Base-by-base conservation (phyloP, 1,140 invertebrate genomes). In the Zaprionus taronus region DNA sequence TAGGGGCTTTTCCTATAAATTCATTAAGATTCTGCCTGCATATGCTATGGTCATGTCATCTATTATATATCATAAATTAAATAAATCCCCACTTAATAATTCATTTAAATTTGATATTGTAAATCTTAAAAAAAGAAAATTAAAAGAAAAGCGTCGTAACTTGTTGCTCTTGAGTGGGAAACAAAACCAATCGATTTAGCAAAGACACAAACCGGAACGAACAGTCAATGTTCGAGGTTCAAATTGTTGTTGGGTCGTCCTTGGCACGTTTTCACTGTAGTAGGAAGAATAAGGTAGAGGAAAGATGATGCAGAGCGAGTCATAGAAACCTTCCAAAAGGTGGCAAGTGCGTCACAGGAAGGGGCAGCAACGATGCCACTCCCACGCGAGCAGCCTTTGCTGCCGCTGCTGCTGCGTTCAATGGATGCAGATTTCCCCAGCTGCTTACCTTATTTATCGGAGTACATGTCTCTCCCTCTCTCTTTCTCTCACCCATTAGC, bases 291-390 rank as follows among this genome's bases (percentile, higher is more conserved):
- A 38, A 38, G 14, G 3, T 14, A 14, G 12, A 36, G 14, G 12
- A 36, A 36, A 5, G 36, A 17, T 44, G 41, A 44, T n/a, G n/a
- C 41, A 44, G 41, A 17, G 41, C 41, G 28, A 2, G 28, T 31
- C 31, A 31, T 31, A 31, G 31, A 11, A 31, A 31, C 31, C 9
- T 34, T 34, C 9, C 7, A 0, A 34, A 34, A 34, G 31, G 31
- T 34, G 31, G 31, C 31, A 34, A 34, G 31, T 34, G 9, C 31
- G 31, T 34, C 31, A 34, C 9, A 34, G 9, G 31, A 34, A 34
- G 31, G 31, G 31, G n/a, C 36, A 38, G 49, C 57, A 41, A 31
- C 47, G 17, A 70, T 79, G 83, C 83, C 83, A 76, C 83, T 86
- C 79, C 79, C 72, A 85, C 82, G 31, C 47, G 73, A 79, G 68